Base-by-base conservation (phyloP, 2,113 vertebrate species). In the Brachyhypopomus occidentalis region DNA sequence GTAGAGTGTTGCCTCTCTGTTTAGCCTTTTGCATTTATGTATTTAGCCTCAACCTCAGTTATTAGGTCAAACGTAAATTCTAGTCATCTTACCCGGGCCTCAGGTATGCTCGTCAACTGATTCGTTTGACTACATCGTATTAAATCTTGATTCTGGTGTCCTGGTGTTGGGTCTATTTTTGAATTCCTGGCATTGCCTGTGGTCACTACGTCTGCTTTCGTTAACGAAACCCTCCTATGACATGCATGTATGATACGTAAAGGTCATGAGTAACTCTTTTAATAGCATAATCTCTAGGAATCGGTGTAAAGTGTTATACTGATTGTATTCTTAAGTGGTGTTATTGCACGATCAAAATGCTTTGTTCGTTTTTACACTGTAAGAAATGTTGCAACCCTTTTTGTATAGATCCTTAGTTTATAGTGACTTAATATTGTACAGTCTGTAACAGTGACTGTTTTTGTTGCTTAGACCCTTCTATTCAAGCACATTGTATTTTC, bases 1-100 rank as follows among this genome's bases (percentile, higher is more conserved):
- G 98, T 99, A 89, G 94, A 11, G 16, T 3, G 19, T 20, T 1
- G 1, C 23, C 9, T 20, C 70, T 16, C 16, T 0, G 1, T 25
- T 19, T 3, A 25, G 11, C 60, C 27, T 20, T 34, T 34, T 34
- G 4, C 3, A 72, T 17, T 55, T 5, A 56, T 14, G 48, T 69
- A 6, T 2, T 74, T 74, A 3, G 19, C 22, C 48, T 45, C n/a
- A 22, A 48, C 30, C 48, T 52, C 34, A 25, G 17, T 58, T 22
- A 58, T 9, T 55, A 0, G 14, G 30, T 36, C 64, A 36, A 34
- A 67, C 34, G 30, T 19, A 23, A n/a, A 23, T 11, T 48, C 7
- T 55, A 4, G 20, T 58, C 17, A 66, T 5, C 19, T 22, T 23
- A 20, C 2, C 14, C 34, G 55, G 19, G 17, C 36, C 17, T 23